Evolutionary conservation across 2,113 vertebrate species (phyloP), one percentile per base, ranked within the genome.

Genomic region (Spizaetus ornatus): DNA sequence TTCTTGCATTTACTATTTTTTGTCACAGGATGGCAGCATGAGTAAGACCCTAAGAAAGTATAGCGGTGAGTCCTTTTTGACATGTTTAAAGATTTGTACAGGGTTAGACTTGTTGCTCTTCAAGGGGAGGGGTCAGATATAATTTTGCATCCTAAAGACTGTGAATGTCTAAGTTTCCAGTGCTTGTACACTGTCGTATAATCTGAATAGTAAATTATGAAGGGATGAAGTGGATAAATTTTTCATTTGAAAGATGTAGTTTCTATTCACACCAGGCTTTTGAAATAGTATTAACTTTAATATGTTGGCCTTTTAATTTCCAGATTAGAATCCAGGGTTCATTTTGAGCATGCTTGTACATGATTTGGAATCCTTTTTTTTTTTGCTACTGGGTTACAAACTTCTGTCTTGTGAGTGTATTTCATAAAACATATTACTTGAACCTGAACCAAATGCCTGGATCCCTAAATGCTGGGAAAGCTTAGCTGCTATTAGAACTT

Each of bases 21-120:
- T 50, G 98, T 98, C 98, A 98, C 98, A 98, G 97, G 98, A 97
- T 98, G 98, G 98, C 98, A 98, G 98, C 98, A 98, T 97, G 96
- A 97, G 97, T 97, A 98, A 98, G 97, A 98, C 17, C 22, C 88
- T 95, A 71, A 92, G 88, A 93, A 96, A 55, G 71, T 22, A 25
- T 2, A 94, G 38, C 1, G 1, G 42, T 11, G 66, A 67, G 69
- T 36, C 40, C 18, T 92, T 95, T 43, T 80, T 83, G 88, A 77
- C 26, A 9, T 27, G 13, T 88, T 84, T 80, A 8, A 82, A 74
- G 76, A 88, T 88, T 93, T 92, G 42, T 61, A 9, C 9, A 15
- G 26, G 22, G 36, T 92, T 85, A 50, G 29, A 23, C 81, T 78
- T 95, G 20, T 40, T 90, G 78, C 26, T 5, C 13, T 88, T 91